Base-by-base conservation (phyloP, 2,888 invertebrate species). In the Ormyrus thymus region DNA sequence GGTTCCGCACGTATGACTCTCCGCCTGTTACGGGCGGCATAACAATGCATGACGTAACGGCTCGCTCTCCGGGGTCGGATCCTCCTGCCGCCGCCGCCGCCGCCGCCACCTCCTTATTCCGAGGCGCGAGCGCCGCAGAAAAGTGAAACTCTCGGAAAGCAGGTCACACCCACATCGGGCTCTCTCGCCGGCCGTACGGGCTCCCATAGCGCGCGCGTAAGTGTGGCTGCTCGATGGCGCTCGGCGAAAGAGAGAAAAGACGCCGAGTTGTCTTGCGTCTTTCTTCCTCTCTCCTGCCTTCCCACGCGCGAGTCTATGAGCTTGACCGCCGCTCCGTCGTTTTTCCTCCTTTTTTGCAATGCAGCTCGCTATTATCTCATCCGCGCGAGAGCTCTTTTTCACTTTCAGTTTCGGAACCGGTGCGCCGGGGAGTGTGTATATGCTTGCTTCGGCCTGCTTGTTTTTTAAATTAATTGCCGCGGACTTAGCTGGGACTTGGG, bases 91-190 rank as follows among this genome's bases (percentile, higher is more conserved):
- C 84, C 84, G 84, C 83, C 29, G 58, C 66, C 29, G 15, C 56
- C 7, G 53, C 64, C 50, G 53, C 71, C 70, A 68, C 69, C 59
- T 53, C 83, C 83, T 2, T 29, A 29, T 29, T 29, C 29, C 29
- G 29, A 29, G 29, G 83, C 81, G 81, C 53, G 59, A 55, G 11
- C 48, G 29, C 29, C 4, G 29, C 72, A 71, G 89, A 89, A 89
- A 89, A 90, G 90, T 90, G 90, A 90, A 90, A 90, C 90, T 89
- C 89, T 89, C 86, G 87, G 87, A 90, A 90, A 90, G 87, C 87
- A 88, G 90, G 90, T 90, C 90, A 90, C 90, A 90, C 90, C 89
- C 89, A 90, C 89, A 90, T 89, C 86, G 87, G 84, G 84, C 84
- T 84, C 86, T 29, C 29, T 29, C 29, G 29, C 29, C 29, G 29